Percentiles rank a stretch among this genome's conserved stretches.
Evolutionary conservation across 2,113 vertebrate species (phyloP).

Genomic region (Petrocephalus microphthalmus): DNA sequence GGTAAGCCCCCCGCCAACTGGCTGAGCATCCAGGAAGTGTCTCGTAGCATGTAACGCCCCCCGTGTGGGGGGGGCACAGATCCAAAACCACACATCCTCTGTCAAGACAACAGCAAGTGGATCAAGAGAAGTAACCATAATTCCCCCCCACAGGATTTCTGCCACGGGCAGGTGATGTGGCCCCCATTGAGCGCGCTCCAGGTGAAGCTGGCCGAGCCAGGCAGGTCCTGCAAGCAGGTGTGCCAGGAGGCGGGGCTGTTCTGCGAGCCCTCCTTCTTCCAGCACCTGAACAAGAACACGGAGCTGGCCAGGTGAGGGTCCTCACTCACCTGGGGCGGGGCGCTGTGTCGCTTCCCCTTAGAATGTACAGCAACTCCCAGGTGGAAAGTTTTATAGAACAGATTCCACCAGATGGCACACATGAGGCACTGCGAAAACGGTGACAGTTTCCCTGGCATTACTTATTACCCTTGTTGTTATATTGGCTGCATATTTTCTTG

Average conservation of each 20-base stretch:
- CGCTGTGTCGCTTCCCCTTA: neutral
- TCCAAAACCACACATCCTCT: neutral
- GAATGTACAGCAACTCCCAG: neutral
- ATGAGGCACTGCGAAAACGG: neutral
- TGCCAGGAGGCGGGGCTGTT: conserved; percentile 96
- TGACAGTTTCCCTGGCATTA: neutral
- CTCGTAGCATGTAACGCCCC: neutral
- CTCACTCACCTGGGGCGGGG: neutral
- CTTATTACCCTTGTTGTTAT: neutral
- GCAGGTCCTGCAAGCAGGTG: conserved; percentile 88
- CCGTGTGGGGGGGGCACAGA: neutral
- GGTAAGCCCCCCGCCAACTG: conserved; percentile 53
- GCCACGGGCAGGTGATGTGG: conserved; percentile 98
- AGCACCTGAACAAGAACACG: conserved; percentile 96
- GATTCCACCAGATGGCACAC: neutral
- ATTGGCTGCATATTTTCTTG: neutral
- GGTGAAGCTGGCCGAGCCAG: conserved; percentile 79
- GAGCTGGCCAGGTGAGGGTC: conserved; percentile 74
- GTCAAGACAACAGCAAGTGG: neutral
- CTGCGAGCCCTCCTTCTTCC: conserved; percentile 96
- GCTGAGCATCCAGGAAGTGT: neutral
- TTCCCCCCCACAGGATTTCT: conserved; percentile 79
- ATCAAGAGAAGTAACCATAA: neutral
- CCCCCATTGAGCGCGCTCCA: conserved; percentile 84
- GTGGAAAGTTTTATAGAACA: neutral